Base-by-base conservation (phyloP, 2,113 vertebrate genomes). In the Pardalotus punctatus region DNA sequence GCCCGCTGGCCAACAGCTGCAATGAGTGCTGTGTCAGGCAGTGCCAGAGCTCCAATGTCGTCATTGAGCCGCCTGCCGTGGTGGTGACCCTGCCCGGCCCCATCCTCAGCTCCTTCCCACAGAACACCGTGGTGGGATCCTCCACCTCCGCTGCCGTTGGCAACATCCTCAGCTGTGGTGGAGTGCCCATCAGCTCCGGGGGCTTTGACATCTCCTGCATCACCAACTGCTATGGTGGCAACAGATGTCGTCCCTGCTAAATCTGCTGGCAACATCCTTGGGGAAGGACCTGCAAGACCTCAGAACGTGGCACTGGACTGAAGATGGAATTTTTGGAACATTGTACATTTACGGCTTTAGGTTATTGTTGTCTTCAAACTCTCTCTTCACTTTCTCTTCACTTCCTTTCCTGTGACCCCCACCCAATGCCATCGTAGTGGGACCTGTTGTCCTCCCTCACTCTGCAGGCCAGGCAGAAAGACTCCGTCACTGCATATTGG, bases 251-350 rank as follows among this genome's bases (percentile, higher is more conserved):
- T 29, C 36, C 58, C 48, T 80, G 77, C 14, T 66, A 66, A 45
- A 54, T 0, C 12, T 19, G 9, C 77, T 54, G 18, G 3, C 33
- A 45, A 6, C 0, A 1, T 47, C 7, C 17, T 57, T 3, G 7
- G 22, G 29, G 28, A 33, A 31, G 62, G 43, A 23, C 20, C 10
- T 43, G 12, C 20, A 23, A 45, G 43, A 45, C 6, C 27, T 62
- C 38, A 29, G 27, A 29, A 29, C 12, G 5, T 14, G 19, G 3
- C 14, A 7, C 60, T 14, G 12, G 38, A 62, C 2, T 29, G 18
- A 40, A 29, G 19, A 29, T 21, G 19, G 38, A 29, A 45, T 62
- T 18, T 40, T 40, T 40, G 25, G 12, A 62, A 29, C 27, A 28
- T 29, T 62, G 17, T 38, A 29, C 21, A 70, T 51, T 70, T 12